These are phyloP conservation scores for Toxonevra muliebris DNA, from an alignment of 2,888 invertebrate genomes.

Conservation along the genomic window DNA sequence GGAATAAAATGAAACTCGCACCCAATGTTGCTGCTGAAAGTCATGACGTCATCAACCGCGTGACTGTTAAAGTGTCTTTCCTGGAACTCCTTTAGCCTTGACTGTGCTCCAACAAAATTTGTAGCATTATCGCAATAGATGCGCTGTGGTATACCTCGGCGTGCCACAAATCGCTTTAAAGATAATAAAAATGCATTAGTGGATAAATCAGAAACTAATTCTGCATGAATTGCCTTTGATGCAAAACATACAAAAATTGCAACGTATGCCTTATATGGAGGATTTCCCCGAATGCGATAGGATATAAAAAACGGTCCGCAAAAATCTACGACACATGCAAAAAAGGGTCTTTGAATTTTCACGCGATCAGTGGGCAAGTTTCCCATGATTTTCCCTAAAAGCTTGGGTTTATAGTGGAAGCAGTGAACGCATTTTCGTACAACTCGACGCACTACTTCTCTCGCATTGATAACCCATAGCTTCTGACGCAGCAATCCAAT, in stretches of 20 bases:
- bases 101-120: no score
- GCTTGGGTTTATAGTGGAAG: constrained; percentile 30
- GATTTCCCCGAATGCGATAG: constrained; percentile 26
- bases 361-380: constrained; percentile 31
- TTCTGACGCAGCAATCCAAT: constrained; percentile 34
- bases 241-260: constrained; percentile 36
- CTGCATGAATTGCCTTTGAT: constrained; percentile 11
- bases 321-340: constrained; percentile 38
- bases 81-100: no score
- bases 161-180: constrained; percentile 8
- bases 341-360: constrained; percentile 34
- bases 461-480: constrained; percentile 21
- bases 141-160: constrained; percentile 12
- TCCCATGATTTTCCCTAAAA: constrained; percentile 35
- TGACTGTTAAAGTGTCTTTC: no score
- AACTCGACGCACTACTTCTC: constrained; percentile 25
- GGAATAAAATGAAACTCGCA: no score
- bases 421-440: constrained; percentile 34
- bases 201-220: no score
- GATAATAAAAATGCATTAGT: no score
- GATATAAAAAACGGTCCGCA: constrained; percentile 28
- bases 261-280: constrained; percentile 21
- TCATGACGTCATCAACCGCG: no score
- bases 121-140: no score
- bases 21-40: no score